These are phyloP conservation scores for Heliconius erato DNA, from an alignment of 2,888 invertebrate species.

Conservation along the genomic window DNA sequence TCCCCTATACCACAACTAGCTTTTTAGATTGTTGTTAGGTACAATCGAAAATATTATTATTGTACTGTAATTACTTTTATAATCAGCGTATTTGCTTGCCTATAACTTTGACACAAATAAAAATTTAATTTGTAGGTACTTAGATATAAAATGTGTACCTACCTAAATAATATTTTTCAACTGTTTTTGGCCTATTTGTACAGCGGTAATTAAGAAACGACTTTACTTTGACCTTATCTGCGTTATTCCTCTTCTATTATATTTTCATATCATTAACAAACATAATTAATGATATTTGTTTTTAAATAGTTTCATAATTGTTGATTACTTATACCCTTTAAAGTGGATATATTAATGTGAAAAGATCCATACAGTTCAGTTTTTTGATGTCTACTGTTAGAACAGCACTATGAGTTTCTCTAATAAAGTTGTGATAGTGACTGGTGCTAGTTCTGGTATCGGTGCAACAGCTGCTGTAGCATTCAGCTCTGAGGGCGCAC, in stretches of 20 bases:
- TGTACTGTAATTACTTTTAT: too few relatives aligned
- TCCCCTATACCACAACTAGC: too few relatives aligned
- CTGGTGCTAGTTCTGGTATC: constrained; percentile 68
- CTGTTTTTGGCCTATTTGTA: background rate
- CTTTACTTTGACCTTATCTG: background rate
- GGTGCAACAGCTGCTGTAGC: constrained; percentile 63
- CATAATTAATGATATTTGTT: background rate
- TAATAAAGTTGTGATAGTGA: constrained; percentile 56
- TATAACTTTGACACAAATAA: too few relatives aligned
- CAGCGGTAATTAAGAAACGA: background rate
- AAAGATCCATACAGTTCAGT: background rate
- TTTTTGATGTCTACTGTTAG: background rate
- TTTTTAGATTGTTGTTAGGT: too few relatives aligned
- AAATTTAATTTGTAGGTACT: too few relatives aligned
- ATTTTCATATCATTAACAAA: background rate
- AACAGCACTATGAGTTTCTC: constrained; percentile 10
- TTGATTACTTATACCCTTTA: background rate
- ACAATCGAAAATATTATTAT: too few relatives aligned
- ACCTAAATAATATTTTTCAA: background rate
- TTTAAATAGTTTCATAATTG: background rate
- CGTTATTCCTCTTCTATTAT: background rate
- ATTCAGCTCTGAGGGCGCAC: constrained; percentile 63
- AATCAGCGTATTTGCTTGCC: too few relatives aligned
- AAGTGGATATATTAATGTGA: background rate
- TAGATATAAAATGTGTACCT: too few relatives aligned